Conservation (phyloP, 2,797 vertebrate species). For the Ptychobarbus kaznakovi region DNA sequence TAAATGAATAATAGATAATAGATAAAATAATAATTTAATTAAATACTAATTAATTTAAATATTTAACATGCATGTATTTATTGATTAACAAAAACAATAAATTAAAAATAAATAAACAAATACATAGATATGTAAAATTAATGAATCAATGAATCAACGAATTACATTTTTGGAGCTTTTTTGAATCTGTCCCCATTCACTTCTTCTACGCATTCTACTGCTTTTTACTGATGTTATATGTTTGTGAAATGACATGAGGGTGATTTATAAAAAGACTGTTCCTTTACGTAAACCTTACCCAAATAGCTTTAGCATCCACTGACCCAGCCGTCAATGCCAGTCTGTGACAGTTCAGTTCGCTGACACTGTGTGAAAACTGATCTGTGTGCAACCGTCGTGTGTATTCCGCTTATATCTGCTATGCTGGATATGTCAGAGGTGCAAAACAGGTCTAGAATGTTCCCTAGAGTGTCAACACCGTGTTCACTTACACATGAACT, state of each 20-base stretch:
- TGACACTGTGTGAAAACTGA: constrained; percentile 13
- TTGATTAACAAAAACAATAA: not conserved
- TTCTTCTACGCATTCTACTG: not conserved
- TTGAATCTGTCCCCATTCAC: not conserved
- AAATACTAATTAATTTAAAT: not conserved
- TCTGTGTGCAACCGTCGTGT: not conserved
- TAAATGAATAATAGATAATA: not conserved
- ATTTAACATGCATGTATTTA: not conserved
- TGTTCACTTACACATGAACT: constrained; percentile 18
- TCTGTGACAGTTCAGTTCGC: not conserved
- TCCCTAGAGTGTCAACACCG: constrained; percentile 11
- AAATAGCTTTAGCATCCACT: constrained; percentile 9
- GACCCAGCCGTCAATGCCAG: constrained; percentile 8
- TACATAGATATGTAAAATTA: not conserved
- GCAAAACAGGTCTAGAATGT: constrained; percentile 24
- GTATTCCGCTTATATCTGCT: constrained; percentile 24
- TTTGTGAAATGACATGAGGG: not conserved
- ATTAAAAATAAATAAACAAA: not conserved
- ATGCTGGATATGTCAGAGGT: constrained; percentile 9
- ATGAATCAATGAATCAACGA: too few species aligned
- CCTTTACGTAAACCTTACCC: not conserved
- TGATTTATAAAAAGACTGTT: not conserved
- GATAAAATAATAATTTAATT: not conserved
- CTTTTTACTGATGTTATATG: not conserved
- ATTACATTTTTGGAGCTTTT: not conserved